Conservation (phyloP, 2,888 invertebrate genomes). For the Plebejus melissa region DNA sequence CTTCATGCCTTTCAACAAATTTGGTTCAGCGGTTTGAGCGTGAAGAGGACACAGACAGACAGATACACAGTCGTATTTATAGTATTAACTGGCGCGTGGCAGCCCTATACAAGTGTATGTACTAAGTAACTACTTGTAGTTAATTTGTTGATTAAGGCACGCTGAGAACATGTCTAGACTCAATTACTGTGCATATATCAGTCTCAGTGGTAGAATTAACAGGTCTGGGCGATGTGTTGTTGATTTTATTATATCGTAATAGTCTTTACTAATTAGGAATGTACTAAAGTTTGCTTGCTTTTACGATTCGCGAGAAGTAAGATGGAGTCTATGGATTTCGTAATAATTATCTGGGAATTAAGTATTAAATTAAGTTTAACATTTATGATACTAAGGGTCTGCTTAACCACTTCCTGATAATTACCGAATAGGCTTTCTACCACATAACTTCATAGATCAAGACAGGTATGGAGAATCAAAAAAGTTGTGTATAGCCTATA, state of each 20-base stretch:
- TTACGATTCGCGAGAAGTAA: neutral
- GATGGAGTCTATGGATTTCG: neutral
- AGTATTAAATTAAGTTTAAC: no score
- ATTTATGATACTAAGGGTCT: no score
- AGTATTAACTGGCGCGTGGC: neutral
- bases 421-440: no score
- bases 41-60: no score
- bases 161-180: conserved; percentile 17
- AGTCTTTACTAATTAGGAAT: neutral
- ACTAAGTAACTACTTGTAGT: conserved; percentile 9
- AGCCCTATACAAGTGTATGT: neutral
- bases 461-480: no score
- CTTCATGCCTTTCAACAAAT: no score
- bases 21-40: no score
- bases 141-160: conserved; percentile 15
- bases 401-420: no score
- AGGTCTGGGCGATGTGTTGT: conserved; percentile 4
- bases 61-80: no score
- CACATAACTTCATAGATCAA: no score
- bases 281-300: neutral
- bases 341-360: neutral
- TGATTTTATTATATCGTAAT: conserved; percentile 5
- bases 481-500: no score
- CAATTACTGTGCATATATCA: conserved; percentile 12
- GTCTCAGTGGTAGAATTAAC: neutral